Base-by-base conservation (phyloP, 2,888 invertebrate species). In the Lasioglossum morio region DNA sequence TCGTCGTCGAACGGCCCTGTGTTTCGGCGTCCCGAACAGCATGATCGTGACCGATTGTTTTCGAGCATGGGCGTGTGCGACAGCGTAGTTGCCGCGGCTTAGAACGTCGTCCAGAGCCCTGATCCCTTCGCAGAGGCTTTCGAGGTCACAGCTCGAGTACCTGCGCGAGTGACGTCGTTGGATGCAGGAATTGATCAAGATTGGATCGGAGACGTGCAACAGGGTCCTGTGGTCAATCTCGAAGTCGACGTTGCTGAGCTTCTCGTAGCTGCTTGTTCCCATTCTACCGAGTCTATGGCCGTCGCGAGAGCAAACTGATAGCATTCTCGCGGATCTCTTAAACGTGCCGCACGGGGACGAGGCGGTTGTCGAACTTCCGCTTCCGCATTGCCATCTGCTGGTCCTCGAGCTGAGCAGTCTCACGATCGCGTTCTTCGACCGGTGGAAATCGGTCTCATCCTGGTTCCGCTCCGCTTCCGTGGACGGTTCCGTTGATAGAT, bases 41-140 rank as follows among this genome's bases (percentile, higher is more conserved):
- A 90, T 92, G 60, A 90, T 88, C 14, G 90, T 86, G 34, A 90
- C 79, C 37, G 91, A 89, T 14, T 82, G 80, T 3, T 77, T 83
- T 0, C 72, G 82, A 0, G 43, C 27, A 4, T 79, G 85, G 0
- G 40, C n/a, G 5, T 81, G 85, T 1, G 43, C 27, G 7, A 84
- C 69, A 34, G 88, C 63, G 63, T 63, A 63, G 3, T 82, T 86
- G 34, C 79, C 77, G 0, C 82, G 69, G 1, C 93, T 92, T 8
- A 95, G 77, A 72, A 93, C 94, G 0, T 90, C 89, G 69, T 95
- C 94, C 4, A 95, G 84, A 10, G 92, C 89, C 63, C 90, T 92
- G 60, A 94, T 93, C 34, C 94, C 92, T 66, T 94, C 93, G 84
- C 92, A 93, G 0, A 94, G 90, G 72, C 91, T 92, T 7, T 93